Evolutionary conservation across 2,113 vertebrate genomes (phyloP).

Genomic region (Hypanus sabinus): DNA sequence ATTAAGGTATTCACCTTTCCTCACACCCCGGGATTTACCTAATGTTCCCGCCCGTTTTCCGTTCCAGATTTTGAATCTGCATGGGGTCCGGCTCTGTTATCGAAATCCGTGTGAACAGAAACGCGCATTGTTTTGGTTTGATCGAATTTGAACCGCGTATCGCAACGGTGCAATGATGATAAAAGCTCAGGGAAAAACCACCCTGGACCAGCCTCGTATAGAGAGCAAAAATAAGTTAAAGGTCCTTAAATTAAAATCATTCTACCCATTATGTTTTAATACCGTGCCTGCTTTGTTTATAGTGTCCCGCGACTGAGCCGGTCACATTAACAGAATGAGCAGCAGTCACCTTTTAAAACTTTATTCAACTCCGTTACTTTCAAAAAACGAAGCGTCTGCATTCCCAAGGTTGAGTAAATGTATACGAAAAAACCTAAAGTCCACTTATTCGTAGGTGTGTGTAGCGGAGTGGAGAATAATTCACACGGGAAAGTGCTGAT

Average conservation of each 20-base stretch:
- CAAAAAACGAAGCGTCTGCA: background rate
- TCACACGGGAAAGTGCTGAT: background rate
- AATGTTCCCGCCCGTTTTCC: background rate
- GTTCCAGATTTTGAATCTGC: background rate
- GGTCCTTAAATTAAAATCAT: background rate
- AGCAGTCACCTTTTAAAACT: background rate
- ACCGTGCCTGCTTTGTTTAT: background rate
- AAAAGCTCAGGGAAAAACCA: background rate
- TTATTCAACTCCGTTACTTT: no score
- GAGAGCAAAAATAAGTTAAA: background rate
- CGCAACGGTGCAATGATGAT: background rate
- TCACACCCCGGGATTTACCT: background rate
- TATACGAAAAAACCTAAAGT: background rate
- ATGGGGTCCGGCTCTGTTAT: background rate
- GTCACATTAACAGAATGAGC: background rate
- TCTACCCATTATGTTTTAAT: no score
- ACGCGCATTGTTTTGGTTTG: background rate
- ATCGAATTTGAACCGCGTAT: no score
- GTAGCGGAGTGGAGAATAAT: background rate
- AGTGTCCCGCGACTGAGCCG: background rate
- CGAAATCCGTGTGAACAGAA: background rate
- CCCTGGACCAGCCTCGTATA: background rate
- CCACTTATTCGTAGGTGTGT: background rate
- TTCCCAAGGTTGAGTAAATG: background rate
- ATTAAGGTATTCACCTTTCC: background rate